phyloP scores from a whole-genome alignment of 2,113 vertebrate genomes.

The Cricetomys ansorgei region DNA sequence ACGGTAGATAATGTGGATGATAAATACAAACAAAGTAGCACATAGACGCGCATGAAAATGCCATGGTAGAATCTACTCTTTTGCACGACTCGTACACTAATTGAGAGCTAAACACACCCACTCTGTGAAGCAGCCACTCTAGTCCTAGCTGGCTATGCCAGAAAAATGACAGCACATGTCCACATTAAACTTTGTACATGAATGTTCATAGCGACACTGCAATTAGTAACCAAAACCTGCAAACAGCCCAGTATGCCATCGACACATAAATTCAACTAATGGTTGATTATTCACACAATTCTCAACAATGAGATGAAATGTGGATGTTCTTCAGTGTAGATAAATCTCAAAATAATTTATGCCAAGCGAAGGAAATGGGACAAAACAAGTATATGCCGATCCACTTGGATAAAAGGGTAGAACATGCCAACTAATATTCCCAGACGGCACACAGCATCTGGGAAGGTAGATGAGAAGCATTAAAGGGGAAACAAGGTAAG shows the following conservation, averaged over 20 bases:
- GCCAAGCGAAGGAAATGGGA: not conserved
- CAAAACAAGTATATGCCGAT: not conserved
- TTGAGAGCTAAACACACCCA: not conserved
- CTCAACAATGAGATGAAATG: not conserved
- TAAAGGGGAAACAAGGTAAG: no score
- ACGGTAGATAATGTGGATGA: not conserved
- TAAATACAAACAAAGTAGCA: not conserved
- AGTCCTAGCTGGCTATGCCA: not conserved
- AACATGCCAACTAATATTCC: not conserved
- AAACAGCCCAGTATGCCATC: not conserved
- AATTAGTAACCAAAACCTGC: not conserved
- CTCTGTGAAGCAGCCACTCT: not conserved
- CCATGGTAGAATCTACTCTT: not conserved
- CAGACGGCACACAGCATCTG: not conserved
- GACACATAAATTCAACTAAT: not conserved
- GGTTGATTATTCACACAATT: not conserved
- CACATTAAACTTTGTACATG: not conserved
- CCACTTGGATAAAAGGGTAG: not conserved
- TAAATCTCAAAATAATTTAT: conserved; percentile 12
- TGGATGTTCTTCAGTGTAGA: not conserved
- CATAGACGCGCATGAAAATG: not conserved
- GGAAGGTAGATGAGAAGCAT: not conserved
- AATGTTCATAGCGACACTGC: not conserved
- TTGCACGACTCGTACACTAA: not conserved
- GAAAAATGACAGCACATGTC: not conserved